These are phyloP conservation scores for Lycia hirtaria DNA, from an alignment of 2,888 invertebrate species.

Conservation along the genomic window DNA sequence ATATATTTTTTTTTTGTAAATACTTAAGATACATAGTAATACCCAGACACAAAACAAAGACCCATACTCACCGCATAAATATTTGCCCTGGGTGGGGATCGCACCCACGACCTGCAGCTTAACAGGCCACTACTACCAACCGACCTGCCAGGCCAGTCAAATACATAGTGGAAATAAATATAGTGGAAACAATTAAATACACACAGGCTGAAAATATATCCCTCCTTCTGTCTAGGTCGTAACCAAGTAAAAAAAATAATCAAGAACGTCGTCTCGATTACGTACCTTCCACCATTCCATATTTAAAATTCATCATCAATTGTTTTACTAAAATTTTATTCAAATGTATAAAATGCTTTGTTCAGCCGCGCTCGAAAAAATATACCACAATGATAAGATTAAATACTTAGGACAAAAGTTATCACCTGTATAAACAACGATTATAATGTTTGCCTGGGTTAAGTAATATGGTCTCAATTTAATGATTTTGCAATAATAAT, in stretches of 20 bases:
- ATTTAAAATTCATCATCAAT: slow-evolving; percentile 7
- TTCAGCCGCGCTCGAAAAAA: slow-evolving; percentile 34
- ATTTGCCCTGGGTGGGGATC: too few species aligned
- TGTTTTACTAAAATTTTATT: slow-evolving; percentile 17
- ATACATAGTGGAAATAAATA: too few species aligned
- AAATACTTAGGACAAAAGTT: slow-evolving; percentile 52
- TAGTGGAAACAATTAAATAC: too few species aligned
- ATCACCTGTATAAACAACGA: slow-evolving; percentile 54
- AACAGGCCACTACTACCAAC: too few species aligned
- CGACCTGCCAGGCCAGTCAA: too few species aligned
- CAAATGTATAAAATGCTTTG: slow-evolving; percentile 32
- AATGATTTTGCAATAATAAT: slow-evolving; percentile 44
- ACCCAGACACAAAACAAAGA: too few species aligned
- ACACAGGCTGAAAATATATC: too few species aligned
- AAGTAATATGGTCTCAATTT: slow-evolving; percentile 39
- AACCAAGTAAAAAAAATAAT: not conserved
- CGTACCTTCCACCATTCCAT: not conserved
- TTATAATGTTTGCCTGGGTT: slow-evolving; percentile 44
- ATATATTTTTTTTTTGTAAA: too few species aligned
- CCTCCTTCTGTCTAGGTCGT: too few species aligned
- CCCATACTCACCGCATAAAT: too few species aligned
- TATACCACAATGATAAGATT: slow-evolving; percentile 52
- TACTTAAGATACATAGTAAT: too few species aligned
- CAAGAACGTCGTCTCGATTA: not conserved
- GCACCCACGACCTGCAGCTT: too few species aligned